These are phyloP conservation scores for Chaetophractus vellerosus DNA, from an alignment of 2,797 vertebrate genomes.

Conservation along the genomic window DNA sequence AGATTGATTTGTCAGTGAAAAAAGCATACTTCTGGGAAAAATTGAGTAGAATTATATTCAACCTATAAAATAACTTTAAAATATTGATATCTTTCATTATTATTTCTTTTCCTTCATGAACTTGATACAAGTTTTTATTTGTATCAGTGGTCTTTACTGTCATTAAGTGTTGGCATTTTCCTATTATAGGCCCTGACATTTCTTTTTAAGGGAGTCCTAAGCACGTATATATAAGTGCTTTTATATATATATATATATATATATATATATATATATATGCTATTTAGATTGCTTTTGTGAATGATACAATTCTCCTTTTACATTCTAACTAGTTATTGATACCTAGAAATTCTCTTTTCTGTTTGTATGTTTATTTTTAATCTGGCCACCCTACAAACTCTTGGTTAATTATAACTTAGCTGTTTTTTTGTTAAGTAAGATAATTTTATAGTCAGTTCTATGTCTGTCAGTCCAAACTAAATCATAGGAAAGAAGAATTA, in stretches of 20 bases:
- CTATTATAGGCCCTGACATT: background rate
- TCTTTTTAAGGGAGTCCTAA: slow-evolving; percentile 40
- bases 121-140: slow-evolving; percentile 8
- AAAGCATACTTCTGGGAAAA: slow-evolving; percentile 19
- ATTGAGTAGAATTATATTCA: slow-evolving; percentile 51
- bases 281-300: slow-evolving; percentile 49
- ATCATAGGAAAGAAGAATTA: slow-evolving; percentile 28
- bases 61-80: slow-evolving; percentile 27
- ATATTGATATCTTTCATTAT: slow-evolving; percentile 30
- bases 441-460: background rate
- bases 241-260: background rate
- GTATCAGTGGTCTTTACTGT: background rate
- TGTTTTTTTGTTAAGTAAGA: slow-evolving; percentile 51
- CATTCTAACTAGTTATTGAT: slow-evolving; percentile 53
- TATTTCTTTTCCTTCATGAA: slow-evolving; percentile 12
- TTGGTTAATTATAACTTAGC: slow-evolving; percentile 38
- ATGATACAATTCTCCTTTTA: background rate
- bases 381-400: slow-evolving; percentile 5
- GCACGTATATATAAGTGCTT: background rate
- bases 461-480: background rate
- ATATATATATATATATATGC: background rate
- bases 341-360: slow-evolving; percentile 39
- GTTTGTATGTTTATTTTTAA: slow-evolving; percentile 70
- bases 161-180: slow-evolving; percentile 51
- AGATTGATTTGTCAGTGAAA: slow-evolving; percentile 32